A percentile compares a stretch with the other conserved stretches of the same genome.
Evolutionary conservation across 1,140 invertebrate species (phyloP).

Genomic region (Condylostylus longicornis): DNA sequence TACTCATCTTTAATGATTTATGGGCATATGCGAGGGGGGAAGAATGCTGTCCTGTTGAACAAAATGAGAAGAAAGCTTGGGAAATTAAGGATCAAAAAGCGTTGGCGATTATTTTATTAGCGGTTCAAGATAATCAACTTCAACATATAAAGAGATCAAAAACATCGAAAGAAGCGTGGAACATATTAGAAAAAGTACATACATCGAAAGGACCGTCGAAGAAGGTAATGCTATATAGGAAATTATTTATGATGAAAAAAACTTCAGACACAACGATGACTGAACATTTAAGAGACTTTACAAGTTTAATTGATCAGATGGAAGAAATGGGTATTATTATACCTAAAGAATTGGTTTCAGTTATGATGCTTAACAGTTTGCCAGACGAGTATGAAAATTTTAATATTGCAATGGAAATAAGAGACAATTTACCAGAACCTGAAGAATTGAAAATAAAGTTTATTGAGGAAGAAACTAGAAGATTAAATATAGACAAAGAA

Average conservation of each 20-base stretch:
- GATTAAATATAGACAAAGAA: too few species aligned
- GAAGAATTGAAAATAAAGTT: too few species aligned
- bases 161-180: slow-evolving; percentile 1
- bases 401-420: too few species aligned
- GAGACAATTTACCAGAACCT: too few species aligned
- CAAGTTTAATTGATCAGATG: slow-evolving; percentile 1
- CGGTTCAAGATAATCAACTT: slow-evolving; percentile 3
- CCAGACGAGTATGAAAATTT: too few species aligned
- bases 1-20: too few species aligned
- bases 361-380: slow-evolving; percentile 5
- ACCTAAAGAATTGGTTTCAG: slow-evolving; percentile 1
- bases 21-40: too few species aligned
- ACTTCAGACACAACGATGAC: too few species aligned
- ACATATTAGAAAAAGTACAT: background rate
- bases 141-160: slow-evolving; percentile 1
- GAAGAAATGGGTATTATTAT: slow-evolving; percentile 4
- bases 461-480: too few species aligned
- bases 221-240: slow-evolving; percentile 4
- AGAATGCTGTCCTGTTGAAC: too few species aligned
- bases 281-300: slow-evolving; percentile 6
- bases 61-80: too few species aligned
- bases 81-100: slow-evolving; percentile 3
- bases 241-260: too few species aligned
- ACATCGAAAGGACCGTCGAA: slow-evolving; percentile 2
- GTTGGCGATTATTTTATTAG: slow-evolving; percentile 2